These are phyloP conservation scores for Exocentrus adspersus DNA, from an alignment of 2,888 invertebrate genomes.

Conservation along the genomic window DNA sequence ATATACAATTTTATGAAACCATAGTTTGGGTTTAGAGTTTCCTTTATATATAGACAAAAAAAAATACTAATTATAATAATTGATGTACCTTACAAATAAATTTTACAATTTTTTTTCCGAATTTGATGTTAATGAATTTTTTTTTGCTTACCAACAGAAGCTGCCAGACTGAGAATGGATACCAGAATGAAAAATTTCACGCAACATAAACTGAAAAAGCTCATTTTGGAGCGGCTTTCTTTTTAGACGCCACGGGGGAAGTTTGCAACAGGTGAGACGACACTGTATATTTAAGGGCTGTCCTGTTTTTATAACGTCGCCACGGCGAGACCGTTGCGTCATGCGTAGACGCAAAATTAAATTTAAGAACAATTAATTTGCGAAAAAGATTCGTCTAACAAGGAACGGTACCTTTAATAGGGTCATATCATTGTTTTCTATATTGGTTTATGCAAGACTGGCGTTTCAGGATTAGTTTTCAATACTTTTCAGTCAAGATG, in stretches of 20 bases:
- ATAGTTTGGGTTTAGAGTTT: too few species aligned
- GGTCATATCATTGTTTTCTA: too few species aligned
- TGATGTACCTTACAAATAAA: too few species aligned
- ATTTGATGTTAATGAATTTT: neutral
- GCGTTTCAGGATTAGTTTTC: too few species aligned
- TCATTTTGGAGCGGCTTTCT: slow-evolving; percentile 17
- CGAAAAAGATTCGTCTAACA: neutral
- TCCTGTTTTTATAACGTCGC: slow-evolving; percentile 25
- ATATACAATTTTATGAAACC: too few species aligned
- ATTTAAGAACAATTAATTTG: slow-evolving; percentile 12
- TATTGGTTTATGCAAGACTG: too few species aligned
- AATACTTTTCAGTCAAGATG: too few species aligned
- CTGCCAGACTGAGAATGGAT: slow-evolving; percentile 2
- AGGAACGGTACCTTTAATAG: neutral
- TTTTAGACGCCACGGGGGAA: neutral
- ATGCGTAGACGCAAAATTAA: slow-evolving; percentile 20
- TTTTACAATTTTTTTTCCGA: too few species aligned
- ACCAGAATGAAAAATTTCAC: slow-evolving; percentile 21
- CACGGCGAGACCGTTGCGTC: slow-evolving; percentile 17
- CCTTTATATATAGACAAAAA: too few species aligned
- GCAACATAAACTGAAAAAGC: slow-evolving; percentile 26
- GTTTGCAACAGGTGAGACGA: slow-evolving; percentile 13
- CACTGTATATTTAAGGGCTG: slow-evolving; percentile 13
- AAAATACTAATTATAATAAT: too few species aligned
- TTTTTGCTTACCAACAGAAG: slow-evolving; percentile 5